These are phyloP conservation scores for Mylabris phalerata DNA, from an alignment of 1,140 invertebrate genomes.

Conservation along the genomic window DNA sequence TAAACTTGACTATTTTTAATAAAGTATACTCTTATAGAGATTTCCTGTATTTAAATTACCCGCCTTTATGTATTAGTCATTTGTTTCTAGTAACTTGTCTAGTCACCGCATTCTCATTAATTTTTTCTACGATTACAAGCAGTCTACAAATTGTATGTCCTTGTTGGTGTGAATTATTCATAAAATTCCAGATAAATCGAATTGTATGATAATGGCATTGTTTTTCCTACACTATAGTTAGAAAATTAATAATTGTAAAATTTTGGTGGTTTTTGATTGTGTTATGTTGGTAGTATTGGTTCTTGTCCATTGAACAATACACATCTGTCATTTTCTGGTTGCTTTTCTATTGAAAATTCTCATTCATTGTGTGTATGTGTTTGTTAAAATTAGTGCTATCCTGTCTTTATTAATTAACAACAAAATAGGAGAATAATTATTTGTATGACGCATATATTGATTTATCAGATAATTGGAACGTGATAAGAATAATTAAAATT, in stretches of 20 bases:
- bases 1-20: too few relatives aligned
- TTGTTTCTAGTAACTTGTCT: too few relatives aligned
- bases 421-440: conserved; percentile 3
- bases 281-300: too few relatives aligned
- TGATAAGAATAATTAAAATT: background rate
- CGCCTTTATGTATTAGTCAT: too few relatives aligned
- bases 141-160: too few relatives aligned
- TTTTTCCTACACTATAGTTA: background rate
- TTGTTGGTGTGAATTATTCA: background rate
- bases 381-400: conserved; percentile 17
- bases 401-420: conserved; percentile 2
- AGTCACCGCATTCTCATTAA: too few relatives aligned
- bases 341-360: conserved; percentile 7
- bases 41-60: too few relatives aligned
- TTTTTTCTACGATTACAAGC: too few relatives aligned
- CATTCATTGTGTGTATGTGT: conserved; percentile 14
- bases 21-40: too few relatives aligned
- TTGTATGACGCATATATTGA: conserved; percentile 17
- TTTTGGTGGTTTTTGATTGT: too few relatives aligned
- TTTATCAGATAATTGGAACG: conserved; percentile 11
- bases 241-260: too few relatives aligned
- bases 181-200: conserved; percentile 3
- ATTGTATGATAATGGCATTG: background rate
- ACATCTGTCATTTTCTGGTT: conserved; percentile 4
- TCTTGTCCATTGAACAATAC: too few relatives aligned